A percentile compares a stretch with the other conserved stretches of the same genome.
phyloP scores from a whole-genome alignment of 2,797 vertebrate genomes.

The Danio kyathit region DNA sequence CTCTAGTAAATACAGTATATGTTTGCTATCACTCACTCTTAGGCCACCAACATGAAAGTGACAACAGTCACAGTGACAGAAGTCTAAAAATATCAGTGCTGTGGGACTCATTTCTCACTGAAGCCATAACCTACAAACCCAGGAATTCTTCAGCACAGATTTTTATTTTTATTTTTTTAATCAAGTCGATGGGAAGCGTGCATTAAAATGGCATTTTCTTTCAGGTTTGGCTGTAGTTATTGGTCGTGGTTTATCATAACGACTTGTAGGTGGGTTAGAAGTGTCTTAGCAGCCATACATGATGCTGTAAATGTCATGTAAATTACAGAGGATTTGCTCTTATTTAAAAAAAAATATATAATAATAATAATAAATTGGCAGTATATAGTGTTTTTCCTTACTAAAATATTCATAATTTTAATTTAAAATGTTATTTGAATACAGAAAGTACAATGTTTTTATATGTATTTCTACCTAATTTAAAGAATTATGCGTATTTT shows the following conservation, averaged over 20 bases:
- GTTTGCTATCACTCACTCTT: constrained; percentile 48
- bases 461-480: too few species aligned
- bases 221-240: not conserved
- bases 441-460: too few species aligned
- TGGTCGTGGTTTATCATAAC: not conserved
- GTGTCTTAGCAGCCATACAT: not conserved
- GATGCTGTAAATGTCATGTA: not conserved
- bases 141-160: constrained; percentile 34
- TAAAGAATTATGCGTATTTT: too few species aligned
- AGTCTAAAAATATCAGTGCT: constrained; percentile 48
- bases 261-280: not conserved
- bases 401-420: too few species aligned
- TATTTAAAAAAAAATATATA: too few species aligned
- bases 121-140: constrained; percentile 52
- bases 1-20: constrained; percentile 50
- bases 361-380: too few species aligned
- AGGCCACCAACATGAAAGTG: constrained; percentile 45
- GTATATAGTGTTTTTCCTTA: too few species aligned
- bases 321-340: not conserved
- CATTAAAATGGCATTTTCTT: constrained; percentile 24
- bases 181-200: not conserved
- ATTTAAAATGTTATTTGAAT: too few species aligned
- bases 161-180: constrained; percentile 8
- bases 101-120: constrained; percentile 27
- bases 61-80: constrained; percentile 42